Evolutionary conservation across 2,113 vertebrate genomes (phyloP).

Genomic region (Noturus placidus): DNA sequence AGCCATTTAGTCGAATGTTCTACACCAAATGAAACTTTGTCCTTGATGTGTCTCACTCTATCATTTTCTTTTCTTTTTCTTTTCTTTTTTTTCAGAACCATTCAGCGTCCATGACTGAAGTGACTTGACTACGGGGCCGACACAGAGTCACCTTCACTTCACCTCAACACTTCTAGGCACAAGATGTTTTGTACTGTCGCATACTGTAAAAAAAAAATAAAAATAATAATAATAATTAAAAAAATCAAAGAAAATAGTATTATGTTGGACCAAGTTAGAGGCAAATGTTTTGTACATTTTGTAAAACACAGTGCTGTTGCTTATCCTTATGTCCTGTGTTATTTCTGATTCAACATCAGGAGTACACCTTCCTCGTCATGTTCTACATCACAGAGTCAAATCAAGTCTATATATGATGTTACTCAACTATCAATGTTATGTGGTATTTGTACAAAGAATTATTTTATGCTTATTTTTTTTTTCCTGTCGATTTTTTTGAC

Average conservation of each 20-base stretch:
- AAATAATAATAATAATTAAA: not conserved
- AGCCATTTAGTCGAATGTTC: not conserved
- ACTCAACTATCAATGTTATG: constrained; percentile 84
- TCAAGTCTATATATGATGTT: constrained; percentile 77
- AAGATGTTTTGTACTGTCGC: constrained; percentile 79
- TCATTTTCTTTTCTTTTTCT: constrained; percentile 39
- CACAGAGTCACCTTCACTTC: constrained; percentile 85
- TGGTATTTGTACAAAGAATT: constrained; percentile 91
- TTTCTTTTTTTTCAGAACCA: constrained; percentile 82
- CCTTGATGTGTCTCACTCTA: not conserved
- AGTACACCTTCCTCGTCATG: constrained; percentile 77
- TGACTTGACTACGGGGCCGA: constrained; percentile 88
- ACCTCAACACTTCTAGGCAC: constrained; percentile 87
- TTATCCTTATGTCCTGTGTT: constrained; percentile 80
- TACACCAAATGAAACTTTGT: not conserved
- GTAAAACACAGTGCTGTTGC: constrained; percentile 97
- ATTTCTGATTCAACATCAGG: constrained; percentile 81
- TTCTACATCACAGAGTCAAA: constrained; percentile 80
- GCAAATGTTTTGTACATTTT: constrained; percentile 99
- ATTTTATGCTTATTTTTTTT: constrained; percentile 66
- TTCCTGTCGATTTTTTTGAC: constrained; percentile 76
- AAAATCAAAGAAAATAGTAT: constrained; percentile 73
- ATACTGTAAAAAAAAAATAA: constrained; percentile 71
- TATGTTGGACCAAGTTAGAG: constrained; percentile 92
- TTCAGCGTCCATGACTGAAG: constrained; percentile 97